Evolutionary conservation across 2,797 vertebrate species (phyloP).

Genomic region (Characodon lateralis): DNA sequence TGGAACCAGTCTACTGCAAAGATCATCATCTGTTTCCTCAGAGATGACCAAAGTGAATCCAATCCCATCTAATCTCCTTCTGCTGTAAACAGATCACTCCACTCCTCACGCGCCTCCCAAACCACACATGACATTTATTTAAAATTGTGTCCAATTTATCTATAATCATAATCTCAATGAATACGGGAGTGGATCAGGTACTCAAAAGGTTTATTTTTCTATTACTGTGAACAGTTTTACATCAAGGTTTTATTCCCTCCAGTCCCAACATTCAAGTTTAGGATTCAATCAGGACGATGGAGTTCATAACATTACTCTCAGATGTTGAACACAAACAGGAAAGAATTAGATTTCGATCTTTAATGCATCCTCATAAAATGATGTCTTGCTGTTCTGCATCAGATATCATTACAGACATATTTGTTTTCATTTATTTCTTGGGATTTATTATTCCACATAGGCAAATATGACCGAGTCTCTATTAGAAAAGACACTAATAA

Average conservation of each 20-base stretch:
- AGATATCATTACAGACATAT: neutral
- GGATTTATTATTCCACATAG: slow-evolving; percentile 1
- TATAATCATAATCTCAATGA: neutral
- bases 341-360: neutral
- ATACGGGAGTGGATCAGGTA: neutral
- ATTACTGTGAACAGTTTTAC: neutral
- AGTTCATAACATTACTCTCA: neutral
- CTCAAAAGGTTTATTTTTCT: neutral
- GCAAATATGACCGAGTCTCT: neutral
- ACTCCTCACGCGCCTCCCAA: neutral
- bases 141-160: neutral
- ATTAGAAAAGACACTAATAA: neutral
- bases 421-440: neutral
- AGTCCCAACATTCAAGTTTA: neutral
- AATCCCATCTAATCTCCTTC: slow-evolving; percentile 60
- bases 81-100: neutral
- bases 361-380: neutral
- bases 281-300: neutral
- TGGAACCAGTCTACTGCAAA: slow-evolving; percentile 32
- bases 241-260: neutral
- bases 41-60: slow-evolving; percentile 69
- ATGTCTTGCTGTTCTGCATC: neutral
- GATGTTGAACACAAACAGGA: neutral
- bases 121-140: neutral
- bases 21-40: slow-evolving; percentile 46